These are phyloP conservation scores for Accipiter cooperii DNA, from an alignment of 2,113 vertebrate species.

Conservation along the genomic window DNA sequence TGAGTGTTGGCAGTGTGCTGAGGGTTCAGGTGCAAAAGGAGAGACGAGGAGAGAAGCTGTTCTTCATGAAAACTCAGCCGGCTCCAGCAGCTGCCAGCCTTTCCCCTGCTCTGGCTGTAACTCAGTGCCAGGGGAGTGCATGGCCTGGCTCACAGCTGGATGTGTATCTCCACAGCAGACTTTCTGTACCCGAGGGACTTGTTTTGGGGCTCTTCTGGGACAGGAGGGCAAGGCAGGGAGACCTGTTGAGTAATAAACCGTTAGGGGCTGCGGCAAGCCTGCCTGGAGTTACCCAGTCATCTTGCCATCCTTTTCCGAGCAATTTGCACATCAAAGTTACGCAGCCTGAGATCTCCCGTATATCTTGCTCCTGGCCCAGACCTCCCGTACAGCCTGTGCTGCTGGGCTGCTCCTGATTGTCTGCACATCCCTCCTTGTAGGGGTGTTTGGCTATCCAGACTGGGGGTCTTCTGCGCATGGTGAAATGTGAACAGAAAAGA, in stretches of 20 bases:
- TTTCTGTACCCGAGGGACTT: not conserved
- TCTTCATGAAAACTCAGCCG: not conserved
- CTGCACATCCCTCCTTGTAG: not conserved
- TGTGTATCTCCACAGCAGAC: not conserved
- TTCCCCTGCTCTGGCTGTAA: not conserved
- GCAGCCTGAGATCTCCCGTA: fast-evolving
- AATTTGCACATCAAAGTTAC: not conserved
- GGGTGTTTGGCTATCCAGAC: not conserved
- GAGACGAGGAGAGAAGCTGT: not conserved
- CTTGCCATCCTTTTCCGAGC: not conserved
- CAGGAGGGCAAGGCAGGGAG: not conserved
- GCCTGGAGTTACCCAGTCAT: not conserved
- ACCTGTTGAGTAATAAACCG: not conserved
- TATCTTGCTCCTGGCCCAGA: not conserved
- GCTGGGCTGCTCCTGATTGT: not conserved
- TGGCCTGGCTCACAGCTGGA: not conserved
- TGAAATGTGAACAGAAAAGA: not conserved
- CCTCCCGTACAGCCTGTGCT: not conserved
- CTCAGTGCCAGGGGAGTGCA: too few relatives aligned
- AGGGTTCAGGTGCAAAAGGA: not conserved
- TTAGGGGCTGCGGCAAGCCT: not conserved
- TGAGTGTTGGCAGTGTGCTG: not conserved
- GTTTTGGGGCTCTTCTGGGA: not conserved
- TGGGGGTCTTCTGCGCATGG: not conserved
- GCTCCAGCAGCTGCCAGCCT: not conserved